These are phyloP conservation scores for Rhagonycha fulva DNA, from an alignment of 2,888 invertebrate species.

Conservation along the genomic window DNA sequence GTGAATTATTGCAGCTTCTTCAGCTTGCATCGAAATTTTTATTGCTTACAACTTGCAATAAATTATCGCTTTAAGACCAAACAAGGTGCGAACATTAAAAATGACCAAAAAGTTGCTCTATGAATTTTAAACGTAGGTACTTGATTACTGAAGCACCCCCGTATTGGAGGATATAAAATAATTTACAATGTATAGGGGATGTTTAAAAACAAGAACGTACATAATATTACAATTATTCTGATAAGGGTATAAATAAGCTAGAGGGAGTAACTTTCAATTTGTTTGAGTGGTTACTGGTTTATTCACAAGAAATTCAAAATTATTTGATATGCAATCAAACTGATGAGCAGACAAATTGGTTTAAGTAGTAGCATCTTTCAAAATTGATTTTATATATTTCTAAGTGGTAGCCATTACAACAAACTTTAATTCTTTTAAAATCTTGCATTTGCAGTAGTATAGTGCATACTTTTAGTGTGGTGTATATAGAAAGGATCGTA, in stretches of 20 bases:
- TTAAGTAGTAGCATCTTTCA: neutral
- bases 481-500: conserved; percentile 29
- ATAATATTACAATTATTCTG: neutral
- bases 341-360: neutral
- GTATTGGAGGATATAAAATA: neutral
- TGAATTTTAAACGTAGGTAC: neutral
- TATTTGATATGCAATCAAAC: neutral
- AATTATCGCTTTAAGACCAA: neutral
- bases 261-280: neutral
- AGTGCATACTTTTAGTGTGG: conserved; percentile 19
- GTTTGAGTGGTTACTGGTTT: neutral
- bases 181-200: neutral
- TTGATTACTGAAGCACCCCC: neutral
- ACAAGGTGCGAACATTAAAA: neutral
- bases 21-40: neutral
- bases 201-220: neutral
- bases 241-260: neutral
- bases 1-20: neutral
- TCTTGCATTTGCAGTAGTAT: conserved; percentile 8
- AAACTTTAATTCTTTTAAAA: neutral
- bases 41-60: neutral
- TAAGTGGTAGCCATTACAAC: neutral
- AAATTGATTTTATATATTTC: neutral
- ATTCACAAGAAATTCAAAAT: neutral
- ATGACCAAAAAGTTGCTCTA: neutral